A percentile compares a stretch with the other conserved stretches of the same genome.
phyloP scores from a whole-genome alignment of 64 coral and sea anemone species.

The Stichodactyla mertensii region DNA sequence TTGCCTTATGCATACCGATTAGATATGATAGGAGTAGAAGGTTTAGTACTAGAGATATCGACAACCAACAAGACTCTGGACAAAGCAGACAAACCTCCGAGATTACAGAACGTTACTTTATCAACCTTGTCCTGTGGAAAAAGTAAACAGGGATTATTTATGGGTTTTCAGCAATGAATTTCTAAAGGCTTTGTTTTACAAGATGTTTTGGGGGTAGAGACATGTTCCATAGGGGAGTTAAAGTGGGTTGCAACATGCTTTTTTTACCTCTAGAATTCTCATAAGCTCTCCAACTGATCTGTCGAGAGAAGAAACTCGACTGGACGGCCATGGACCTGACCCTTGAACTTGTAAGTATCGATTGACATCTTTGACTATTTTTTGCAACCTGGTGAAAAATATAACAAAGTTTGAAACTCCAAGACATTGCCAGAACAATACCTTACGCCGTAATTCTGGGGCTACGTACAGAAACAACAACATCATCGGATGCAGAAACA shows the following conservation, averaged over 20 bases:
- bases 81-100: slow-evolving; percentile 82
- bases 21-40: slow-evolving; percentile 68
- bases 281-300: slow-evolving; percentile 75
- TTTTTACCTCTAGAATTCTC: slow-evolving; percentile 72
- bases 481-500: neutral
- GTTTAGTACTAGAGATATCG: slow-evolving; percentile 53
- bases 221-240: too few species aligned
- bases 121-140: slow-evolving; percentile 70
- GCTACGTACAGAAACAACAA: neutral
- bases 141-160: neutral
- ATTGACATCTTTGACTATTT: slow-evolving; percentile 95
- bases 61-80: slow-evolving; percentile 71
- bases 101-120: slow-evolving; percentile 84
- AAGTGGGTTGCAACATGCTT: too few species aligned
- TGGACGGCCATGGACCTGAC: slow-evolving; percentile 87
- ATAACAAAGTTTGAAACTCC: neutral
- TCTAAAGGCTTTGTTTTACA: too few species aligned
- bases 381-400: slow-evolving; percentile 56
- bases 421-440: too few species aligned
- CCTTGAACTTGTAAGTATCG: slow-evolving; percentile 81
- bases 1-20: slow-evolving; percentile 59
- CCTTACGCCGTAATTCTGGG: too few species aligned
- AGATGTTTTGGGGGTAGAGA: too few species aligned
- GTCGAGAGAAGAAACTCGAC: slow-evolving; percentile 76
- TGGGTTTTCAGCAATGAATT: neutral